Percentiles rank a stretch among this genome's conserved stretches.
Evolutionary conservation across 1,140 invertebrate genomes (phyloP).

Genomic region (Drosophila azteca): DNA sequence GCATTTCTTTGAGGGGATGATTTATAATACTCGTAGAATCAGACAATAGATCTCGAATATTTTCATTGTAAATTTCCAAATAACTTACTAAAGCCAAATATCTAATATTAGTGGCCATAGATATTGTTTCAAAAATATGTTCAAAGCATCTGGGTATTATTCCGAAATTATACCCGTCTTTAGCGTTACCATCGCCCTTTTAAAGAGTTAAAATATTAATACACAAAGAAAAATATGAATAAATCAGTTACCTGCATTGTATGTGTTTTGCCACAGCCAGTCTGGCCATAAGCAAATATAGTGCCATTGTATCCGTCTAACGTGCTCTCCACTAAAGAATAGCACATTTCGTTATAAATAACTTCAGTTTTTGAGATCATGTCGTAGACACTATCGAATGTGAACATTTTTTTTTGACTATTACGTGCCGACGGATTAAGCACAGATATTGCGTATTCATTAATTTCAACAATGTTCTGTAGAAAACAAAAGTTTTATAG

Average conservation of each 20-base stretch:
- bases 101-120: constrained; percentile 91
- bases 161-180: constrained; percentile 84
- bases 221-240: constrained; percentile 9
- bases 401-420: constrained; percentile 88
- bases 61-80: constrained; percentile 97
- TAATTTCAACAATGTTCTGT: constrained; percentile 90
- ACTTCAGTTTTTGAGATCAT: constrained; percentile 90
- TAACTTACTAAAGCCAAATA: constrained; percentile 96
- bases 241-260: constrained; percentile 89
- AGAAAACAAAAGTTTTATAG: constrained; percentile 34
- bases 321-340: constrained; percentile 93
- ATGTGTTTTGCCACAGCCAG: constrained; percentile 92
- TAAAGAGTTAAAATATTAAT: not conserved
- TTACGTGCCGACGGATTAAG: constrained; percentile 83
- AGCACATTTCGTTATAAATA: constrained; percentile 95
- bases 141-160: constrained; percentile 95
- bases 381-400: constrained; percentile 93
- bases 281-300: constrained; percentile 95
- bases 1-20: constrained; percentile 90
- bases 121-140: constrained; percentile 96
- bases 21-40: constrained; percentile 32
- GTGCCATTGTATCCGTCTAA: constrained; percentile 95
- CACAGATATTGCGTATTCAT: constrained; percentile 84
- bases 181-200: constrained; percentile 40
- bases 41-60: constrained; percentile 90